Evolutionary conservation across 2,888 invertebrate species (phyloP).

Genomic region (Nomada fucata): DNA sequence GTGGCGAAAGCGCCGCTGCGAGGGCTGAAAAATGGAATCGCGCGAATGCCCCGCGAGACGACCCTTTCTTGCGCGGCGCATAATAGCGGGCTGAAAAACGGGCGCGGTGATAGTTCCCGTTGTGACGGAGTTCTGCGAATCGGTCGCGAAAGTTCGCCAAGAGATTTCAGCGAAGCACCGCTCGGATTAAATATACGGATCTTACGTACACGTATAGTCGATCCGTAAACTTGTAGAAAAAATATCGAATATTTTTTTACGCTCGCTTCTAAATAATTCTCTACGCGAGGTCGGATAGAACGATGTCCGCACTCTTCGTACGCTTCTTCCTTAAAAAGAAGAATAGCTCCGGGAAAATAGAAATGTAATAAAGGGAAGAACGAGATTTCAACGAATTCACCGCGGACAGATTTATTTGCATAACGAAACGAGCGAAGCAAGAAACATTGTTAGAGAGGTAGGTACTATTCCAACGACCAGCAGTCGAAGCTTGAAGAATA

Average conservation of each 20-base stretch:
- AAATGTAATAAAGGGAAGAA: conserved; percentile 3
- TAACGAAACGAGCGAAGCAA: conserved; percentile 17
- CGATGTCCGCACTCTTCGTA: neutral
- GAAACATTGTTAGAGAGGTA: neutral
- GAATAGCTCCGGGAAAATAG: neutral
- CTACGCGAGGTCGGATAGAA: neutral
- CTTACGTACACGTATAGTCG: no score
- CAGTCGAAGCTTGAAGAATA: no score
- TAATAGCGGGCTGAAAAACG: conserved; percentile 39
- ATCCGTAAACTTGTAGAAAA: no score
- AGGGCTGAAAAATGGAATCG: conserved; percentile 53
- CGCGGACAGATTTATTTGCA: conserved; percentile 1
- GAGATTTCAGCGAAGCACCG: neutral
- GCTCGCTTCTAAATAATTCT: no score
- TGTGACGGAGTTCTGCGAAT: neutral
- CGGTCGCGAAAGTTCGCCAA: neutral
- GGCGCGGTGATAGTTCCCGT: neutral
- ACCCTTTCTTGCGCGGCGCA: conserved; percentile 34
- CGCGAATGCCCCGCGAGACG: conserved; percentile 38
- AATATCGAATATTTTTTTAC: no score
- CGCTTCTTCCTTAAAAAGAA: neutral
- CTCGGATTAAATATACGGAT: neutral
- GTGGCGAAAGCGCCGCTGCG: conserved; percentile 31
- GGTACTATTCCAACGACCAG: no score
- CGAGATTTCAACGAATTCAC: neutral